Base-by-base conservation (phyloP, 1,140 invertebrate species). In the Mactra quadrangularis region DNA sequence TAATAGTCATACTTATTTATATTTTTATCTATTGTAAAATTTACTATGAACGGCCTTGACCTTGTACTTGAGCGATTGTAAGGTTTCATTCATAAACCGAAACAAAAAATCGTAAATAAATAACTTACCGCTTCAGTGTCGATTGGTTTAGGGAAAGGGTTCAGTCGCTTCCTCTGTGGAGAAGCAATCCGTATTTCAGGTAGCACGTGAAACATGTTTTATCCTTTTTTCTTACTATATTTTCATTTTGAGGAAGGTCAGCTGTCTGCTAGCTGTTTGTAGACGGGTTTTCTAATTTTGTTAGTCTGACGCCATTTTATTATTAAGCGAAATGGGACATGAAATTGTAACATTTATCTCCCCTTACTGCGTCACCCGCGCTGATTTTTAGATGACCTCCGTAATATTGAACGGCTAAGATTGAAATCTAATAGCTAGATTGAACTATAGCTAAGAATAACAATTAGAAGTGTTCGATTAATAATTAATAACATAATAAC, bases 181-280 rank as follows among this genome's bases (percentile, higher is more conserved):
- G 60, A 59, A 19, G 25, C 25, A 35, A 78, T 68, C 53, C 76
- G 45, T 25, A 78, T 78, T 33, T 66, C 76, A 17, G 76, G 76
- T 41, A 50, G 38, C 2, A 78, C 62, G 50, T 78, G 76, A 78
- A 78, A 78, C 76, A 78, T 77, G 22, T 33, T 78, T 35, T 53
- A 55, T 41, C 25, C 47, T 50, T 3, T 31, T 35, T n/a, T 33
- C 19, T 78, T 15, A 47, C 17, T 64, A 50, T 41, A 25, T 68
- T 78, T 53, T 53, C 59, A 50, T 78, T 68, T 25, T 31, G 35
- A 76, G 17, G 45, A 68, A 68, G 76, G 76, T 78, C 60, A 60
- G 41, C 59, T 75, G 35, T 33, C 38, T 55, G 76, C 76, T 78
- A 62, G 66, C 76, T 78, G 76, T 62, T 78, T 64, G 38, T 68